Conservation (phyloP, 2,113 vertebrate species). For the Bettongia penicillata region DNA sequence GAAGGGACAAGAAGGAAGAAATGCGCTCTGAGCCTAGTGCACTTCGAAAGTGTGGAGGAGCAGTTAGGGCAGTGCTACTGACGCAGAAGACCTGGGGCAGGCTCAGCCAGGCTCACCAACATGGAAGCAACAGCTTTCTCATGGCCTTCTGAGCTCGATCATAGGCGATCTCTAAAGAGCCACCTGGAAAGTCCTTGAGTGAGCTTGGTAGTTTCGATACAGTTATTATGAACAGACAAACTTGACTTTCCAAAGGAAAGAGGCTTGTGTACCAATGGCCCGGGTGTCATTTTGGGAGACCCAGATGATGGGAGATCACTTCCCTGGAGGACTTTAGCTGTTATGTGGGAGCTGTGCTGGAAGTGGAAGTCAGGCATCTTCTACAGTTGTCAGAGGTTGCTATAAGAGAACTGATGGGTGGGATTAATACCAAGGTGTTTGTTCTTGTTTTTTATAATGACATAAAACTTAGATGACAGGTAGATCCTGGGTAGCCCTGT, state of each 20-base stretch:
- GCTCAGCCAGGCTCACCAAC: not conserved
- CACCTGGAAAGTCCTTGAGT: not conserved
- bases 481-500: not conserved
- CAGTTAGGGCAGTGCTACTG: not conserved
- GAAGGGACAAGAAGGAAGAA: not conserved
- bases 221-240: not conserved
- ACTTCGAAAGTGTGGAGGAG: not conserved
- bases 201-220: not conserved
- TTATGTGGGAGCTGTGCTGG: not conserved
- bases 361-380: not conserved
- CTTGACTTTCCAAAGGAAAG: not conserved
- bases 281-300: not conserved
- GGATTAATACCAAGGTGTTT: not conserved
- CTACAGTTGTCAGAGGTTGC: not conserved
- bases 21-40: not conserved
- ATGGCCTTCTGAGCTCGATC: not conserved
- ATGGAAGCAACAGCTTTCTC: not conserved
- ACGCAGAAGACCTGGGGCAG: not conserved
- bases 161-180: not conserved
- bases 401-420: not conserved
- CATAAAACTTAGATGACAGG: not conserved
- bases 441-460: not conserved
- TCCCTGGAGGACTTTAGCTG: not conserved
- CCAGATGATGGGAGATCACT: not conserved
- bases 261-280: not conserved